Percentiles rank a stretch among this genome's conserved stretches.
phyloP scores from a whole-genome alignment of 1,140 invertebrate species.

The Asobara japonica region DNA sequence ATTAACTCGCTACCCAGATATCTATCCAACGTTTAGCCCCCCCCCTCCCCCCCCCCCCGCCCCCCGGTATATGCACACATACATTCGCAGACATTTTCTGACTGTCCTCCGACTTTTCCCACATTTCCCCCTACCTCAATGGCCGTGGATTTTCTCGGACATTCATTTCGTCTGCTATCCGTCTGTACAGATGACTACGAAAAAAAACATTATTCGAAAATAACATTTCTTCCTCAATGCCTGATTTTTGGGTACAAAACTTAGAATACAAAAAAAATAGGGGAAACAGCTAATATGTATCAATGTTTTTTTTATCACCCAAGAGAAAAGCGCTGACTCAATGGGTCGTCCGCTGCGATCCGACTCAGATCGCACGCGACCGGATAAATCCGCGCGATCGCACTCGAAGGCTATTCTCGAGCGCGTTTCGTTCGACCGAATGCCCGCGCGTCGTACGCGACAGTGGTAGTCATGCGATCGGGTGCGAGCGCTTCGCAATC shows the following conservation, averaged over 20 bases:
- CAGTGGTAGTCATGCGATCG: too few species aligned
- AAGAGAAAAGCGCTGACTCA: too few species aligned
- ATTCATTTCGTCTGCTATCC: conserved; percentile 56
- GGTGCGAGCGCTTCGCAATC: too few species aligned
- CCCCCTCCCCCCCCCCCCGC: conserved; percentile 11
- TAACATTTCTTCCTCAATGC: background rate
- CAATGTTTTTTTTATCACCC: too few species aligned
- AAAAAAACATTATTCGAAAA: background rate
- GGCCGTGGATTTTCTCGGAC: conserved; percentile 25
- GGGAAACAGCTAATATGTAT: too few species aligned
- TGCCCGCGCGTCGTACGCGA: too few species aligned
- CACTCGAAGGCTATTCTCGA: too few species aligned
- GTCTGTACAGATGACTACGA: conserved; percentile 44
- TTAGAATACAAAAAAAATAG: too few species aligned
- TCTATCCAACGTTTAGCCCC: conserved; percentile 52
- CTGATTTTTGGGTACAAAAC: conserved; percentile 48
- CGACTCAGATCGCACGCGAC: too few species aligned
- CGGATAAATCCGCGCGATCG: too few species aligned
- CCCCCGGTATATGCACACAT: conserved; percentile 15
- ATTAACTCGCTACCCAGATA: conserved; percentile 62
- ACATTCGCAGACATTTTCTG: background rate
- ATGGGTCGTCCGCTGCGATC: too few species aligned
- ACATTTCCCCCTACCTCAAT: background rate
- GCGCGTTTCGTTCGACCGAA: too few species aligned
- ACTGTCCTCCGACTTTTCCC: conserved; percentile 1